A percentile compares a stretch with the other conserved stretches of the same genome.
These are phyloP conservation scores for Orchestia grillus DNA, from an alignment of 1,140 invertebrate genomes.

Conservation along the genomic window DNA sequence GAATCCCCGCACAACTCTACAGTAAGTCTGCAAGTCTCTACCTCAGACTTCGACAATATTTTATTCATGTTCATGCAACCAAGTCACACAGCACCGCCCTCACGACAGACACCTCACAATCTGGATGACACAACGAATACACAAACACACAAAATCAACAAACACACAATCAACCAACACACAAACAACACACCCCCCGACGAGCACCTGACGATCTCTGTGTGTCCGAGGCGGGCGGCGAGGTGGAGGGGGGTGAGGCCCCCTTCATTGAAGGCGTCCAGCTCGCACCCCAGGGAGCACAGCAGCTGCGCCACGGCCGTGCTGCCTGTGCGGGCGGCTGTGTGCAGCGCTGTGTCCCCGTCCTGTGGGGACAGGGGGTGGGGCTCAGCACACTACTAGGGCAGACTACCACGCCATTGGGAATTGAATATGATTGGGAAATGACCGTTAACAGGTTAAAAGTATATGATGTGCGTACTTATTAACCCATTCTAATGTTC, in stretches of 20 bases:
- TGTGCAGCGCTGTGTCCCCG: constrained; percentile 83
- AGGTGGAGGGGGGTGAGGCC: constrained; percentile 82
- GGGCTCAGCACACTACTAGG: too few species aligned
- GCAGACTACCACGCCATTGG: too few species aligned
- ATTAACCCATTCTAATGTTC: too few species aligned
- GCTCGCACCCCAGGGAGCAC: constrained; percentile 81
- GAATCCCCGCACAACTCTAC: too few species aligned
- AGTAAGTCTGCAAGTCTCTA: too few species aligned
- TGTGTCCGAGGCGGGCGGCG: constrained; percentile 81
- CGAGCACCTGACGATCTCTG: constrained; percentile 78
- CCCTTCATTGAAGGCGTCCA: constrained; percentile 79
- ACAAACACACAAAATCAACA: constrained; percentile 8
- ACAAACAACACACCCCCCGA: not conserved
- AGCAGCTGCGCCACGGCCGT: constrained; percentile 80
- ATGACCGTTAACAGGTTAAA: too few species aligned
- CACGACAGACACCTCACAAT: not conserved
- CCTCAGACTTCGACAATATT: too few species aligned
- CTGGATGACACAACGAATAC: not conserved
- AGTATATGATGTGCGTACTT: too few species aligned
- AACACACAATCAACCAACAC: too few species aligned
- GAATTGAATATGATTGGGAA: too few species aligned
- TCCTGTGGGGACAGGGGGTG: constrained; percentile 74
- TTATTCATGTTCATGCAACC: too few species aligned
- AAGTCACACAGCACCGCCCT: too few species aligned
- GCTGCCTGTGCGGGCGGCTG: constrained; percentile 80